Evolutionary conservation across 2,797 vertebrate genomes (phyloP), one percentile per base, ranked within the genome.

Genomic region (Rhinatrema bivittatum): DNA sequence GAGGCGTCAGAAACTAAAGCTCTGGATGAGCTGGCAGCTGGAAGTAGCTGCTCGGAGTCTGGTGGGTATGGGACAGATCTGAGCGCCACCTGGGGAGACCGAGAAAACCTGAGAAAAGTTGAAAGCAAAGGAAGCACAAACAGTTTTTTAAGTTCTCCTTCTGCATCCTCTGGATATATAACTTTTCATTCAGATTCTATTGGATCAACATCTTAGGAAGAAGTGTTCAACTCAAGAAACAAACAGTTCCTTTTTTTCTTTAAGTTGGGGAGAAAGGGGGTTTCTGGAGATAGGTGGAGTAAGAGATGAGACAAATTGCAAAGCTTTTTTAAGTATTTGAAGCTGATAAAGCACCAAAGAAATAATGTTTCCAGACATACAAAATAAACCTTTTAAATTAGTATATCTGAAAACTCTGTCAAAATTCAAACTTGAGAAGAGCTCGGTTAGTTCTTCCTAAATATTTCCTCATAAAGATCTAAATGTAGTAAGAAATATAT

Each of bases 131-230:
- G 78, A 63, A 89, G 87, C 78, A 82, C 81, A 56, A 89, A 90
- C 75, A 89, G 89, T 82, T 93, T 92, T 80, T 60, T 88, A 72
- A 91, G 87, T 68, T 87, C 82, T 7, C 84, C 88, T 4, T 89
- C 87, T 0, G 80, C 80, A 1, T 90, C 91, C 15, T 89, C 84
- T 1, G 88, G 89, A 29, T 91, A 90, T 26, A 73, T 82, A 53
- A 87, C 87, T 1, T 87, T 91, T 61, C 85, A 79, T 61, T 88
- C 89, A 0, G 88, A 88, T 54, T 91, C 90, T 10, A 74, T 87
- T 5, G 85, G 90, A 42, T 92, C 90, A 2, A 56, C 84, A 10
- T 82, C 84, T 37, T 93, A 73, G 60, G 63, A 25, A 35, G 29
- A 19, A 30, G 19, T 36, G 36, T 11, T 14, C 23, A 3, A 20